Conservation (phyloP, 2,797 vertebrate species). For the Ctenopoma kingsleyae region DNA sequence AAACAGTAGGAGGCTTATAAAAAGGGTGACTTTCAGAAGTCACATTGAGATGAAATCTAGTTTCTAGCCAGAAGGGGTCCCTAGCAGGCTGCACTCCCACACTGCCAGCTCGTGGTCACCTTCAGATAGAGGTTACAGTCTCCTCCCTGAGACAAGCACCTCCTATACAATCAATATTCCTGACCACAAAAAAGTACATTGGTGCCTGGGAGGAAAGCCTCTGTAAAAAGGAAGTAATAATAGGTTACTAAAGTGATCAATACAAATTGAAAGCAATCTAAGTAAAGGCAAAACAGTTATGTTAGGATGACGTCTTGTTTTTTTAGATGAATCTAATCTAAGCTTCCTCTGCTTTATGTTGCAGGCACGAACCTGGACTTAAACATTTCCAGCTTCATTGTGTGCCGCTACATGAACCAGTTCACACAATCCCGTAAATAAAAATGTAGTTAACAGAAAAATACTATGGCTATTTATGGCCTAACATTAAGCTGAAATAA, state of each 20-base stretch:
- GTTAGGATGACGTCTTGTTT: conserved; percentile 12
- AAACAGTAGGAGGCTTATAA: not conserved
- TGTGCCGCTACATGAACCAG: not conserved
- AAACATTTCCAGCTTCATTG: too few species aligned
- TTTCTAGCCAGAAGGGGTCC: conserved; percentile 76
- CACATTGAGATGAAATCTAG: conserved; percentile 38
- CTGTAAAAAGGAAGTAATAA: conserved; percentile 29
- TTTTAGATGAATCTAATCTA: not conserved
- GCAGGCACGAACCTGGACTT: not conserved
- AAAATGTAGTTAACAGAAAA: too few species aligned
- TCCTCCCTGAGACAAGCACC: conserved; percentile 63
- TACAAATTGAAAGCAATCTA: conserved; percentile 29
- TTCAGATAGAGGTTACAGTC: conserved; percentile 81
- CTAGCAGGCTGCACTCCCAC: conserved; percentile 55
- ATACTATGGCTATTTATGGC: not conserved
- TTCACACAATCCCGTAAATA: not conserved
- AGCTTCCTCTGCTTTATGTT: not conserved
- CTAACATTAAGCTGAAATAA: not conserved
- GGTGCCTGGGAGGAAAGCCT: conserved; percentile 6
- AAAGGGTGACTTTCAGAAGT: conserved; percentile 29
- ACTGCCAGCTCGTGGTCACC: conserved; percentile 72
- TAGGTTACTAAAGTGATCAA: conserved; percentile 34
- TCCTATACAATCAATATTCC: conserved; percentile 60
- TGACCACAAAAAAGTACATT: conserved; percentile 23
- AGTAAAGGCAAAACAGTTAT: not conserved